These are phyloP conservation scores for Sarcophaga caerulescens DNA, from an alignment of 2,888 invertebrate species.

Conservation along the genomic window DNA sequence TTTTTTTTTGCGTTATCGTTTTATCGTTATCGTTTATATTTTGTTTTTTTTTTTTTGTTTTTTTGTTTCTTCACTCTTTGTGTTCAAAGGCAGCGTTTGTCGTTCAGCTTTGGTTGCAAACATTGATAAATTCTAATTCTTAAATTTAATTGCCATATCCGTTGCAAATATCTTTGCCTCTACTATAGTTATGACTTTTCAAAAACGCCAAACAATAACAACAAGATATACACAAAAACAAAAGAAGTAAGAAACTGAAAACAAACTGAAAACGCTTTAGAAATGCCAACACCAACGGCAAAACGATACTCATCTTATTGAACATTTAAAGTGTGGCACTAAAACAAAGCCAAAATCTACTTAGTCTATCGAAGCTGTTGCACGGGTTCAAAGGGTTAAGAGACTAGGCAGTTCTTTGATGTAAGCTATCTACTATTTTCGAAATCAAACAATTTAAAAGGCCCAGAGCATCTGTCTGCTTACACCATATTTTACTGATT, in stretches of 20 bases:
- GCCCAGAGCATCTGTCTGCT: too few relatives aligned
- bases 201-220: conserved; percentile 1
- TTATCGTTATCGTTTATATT: background rate
- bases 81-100: conserved; percentile 43
- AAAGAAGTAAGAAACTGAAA: too few relatives aligned
- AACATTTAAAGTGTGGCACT: background rate
- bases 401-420: too few relatives aligned
- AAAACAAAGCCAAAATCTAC: background rate
- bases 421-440: too few relatives aligned
- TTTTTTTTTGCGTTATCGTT: background rate
- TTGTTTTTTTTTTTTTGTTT: background rate
- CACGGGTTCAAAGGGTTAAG: too few relatives aligned
- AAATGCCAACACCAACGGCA: conserved; percentile 38
- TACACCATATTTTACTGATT: too few relatives aligned
- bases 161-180: conserved; percentile 71
- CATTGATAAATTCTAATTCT: conserved; percentile 80
- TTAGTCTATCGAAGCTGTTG: too few relatives aligned
- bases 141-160: conserved; percentile 79
- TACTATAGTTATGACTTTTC: conserved; percentile 62
- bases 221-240: conserved; percentile 4
- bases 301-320: conserved; percentile 1
- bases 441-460: too few relatives aligned
- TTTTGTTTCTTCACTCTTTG: background rate
- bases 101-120: conserved; percentile 60
- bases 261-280: conserved; percentile 42